A percentile compares a stretch with the other conserved stretches of the same genome.
Conservation (phyloP, 2,113 vertebrate species). For the Aegypius monachus region DNA sequence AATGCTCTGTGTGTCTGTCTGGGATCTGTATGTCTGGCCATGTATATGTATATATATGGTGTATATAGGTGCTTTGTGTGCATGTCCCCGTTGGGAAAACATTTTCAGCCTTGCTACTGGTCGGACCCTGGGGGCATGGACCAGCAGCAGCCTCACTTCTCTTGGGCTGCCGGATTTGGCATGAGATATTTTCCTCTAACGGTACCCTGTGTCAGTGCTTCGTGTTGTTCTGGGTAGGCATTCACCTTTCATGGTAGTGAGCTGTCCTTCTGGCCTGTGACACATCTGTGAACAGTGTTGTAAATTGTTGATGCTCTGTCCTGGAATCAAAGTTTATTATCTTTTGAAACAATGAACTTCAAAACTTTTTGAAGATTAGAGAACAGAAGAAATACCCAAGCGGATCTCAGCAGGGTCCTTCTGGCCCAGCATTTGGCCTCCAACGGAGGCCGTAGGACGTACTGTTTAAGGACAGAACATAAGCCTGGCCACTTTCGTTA, state of each 20-base stretch:
- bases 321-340: not conserved
- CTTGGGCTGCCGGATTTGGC: not conserved
- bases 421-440: not conserved
- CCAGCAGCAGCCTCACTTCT: not conserved
- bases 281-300: not conserved
- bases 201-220: not conserved
- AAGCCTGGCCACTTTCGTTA: not conserved
- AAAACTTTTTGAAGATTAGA: not conserved
- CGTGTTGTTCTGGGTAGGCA: not conserved
- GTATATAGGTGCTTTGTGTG: not conserved
- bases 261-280: not conserved
- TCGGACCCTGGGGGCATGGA: not conserved
- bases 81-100: not conserved
- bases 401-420: not conserved
- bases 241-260: not conserved
- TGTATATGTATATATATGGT: not conserved
- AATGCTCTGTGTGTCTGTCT: not conserved
- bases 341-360: not conserved
- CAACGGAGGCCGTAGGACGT: accelerated
- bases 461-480: not conserved
- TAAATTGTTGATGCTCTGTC: not conserved
- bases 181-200: not conserved
- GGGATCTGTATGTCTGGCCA: not conserved
- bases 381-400: not conserved
- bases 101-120: not conserved